These are phyloP conservation scores for Drosophila tanythrix DNA, from an alignment of 2,888 invertebrate species.

Conservation along the genomic window DNA sequence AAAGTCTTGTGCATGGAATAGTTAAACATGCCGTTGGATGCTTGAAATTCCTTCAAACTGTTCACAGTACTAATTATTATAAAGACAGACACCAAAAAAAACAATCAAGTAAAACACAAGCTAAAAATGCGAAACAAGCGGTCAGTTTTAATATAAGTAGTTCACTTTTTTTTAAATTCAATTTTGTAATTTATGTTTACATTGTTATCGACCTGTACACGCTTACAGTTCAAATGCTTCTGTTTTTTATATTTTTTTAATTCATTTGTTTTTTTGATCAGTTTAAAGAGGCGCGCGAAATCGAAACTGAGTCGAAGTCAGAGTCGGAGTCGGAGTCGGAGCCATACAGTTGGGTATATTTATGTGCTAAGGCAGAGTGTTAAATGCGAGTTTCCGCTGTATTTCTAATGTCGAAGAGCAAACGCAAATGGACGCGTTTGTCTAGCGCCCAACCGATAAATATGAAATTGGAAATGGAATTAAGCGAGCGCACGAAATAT, in stretches of 20 bases:
- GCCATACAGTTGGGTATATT: neutral
- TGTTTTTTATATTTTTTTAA: constrained; percentile 20
- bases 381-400: constrained; percentile 23
- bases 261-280: constrained; percentile 1
- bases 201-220: constrained; percentile 35
- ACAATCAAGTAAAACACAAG: neutral
- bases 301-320: constrained; percentile 21
- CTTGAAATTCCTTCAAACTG: constrained; percentile 23
- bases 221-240: constrained; percentile 61
- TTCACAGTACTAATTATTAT: constrained; percentile 10
- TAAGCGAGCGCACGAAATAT: constrained; percentile 41
- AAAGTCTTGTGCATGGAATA: constrained; percentile 40
- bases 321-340: constrained; percentile 3
- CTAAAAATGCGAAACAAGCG: constrained; percentile 7
- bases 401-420: constrained; percentile 59
- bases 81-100: neutral
- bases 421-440: constrained; percentile 78
- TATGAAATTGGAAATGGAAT: constrained; percentile 72
- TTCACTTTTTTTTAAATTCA: constrained; percentile 13
- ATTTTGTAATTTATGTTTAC: constrained; percentile 19
- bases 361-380: constrained; percentile 1
- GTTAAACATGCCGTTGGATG: constrained; percentile 61
- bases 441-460: constrained; percentile 77
- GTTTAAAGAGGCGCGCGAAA: constrained; percentile 53
- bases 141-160: neutral